These are phyloP conservation scores for Mobula hypostoma DNA, from an alignment of 2,113 vertebrate genomes.

Conservation along the genomic window DNA sequence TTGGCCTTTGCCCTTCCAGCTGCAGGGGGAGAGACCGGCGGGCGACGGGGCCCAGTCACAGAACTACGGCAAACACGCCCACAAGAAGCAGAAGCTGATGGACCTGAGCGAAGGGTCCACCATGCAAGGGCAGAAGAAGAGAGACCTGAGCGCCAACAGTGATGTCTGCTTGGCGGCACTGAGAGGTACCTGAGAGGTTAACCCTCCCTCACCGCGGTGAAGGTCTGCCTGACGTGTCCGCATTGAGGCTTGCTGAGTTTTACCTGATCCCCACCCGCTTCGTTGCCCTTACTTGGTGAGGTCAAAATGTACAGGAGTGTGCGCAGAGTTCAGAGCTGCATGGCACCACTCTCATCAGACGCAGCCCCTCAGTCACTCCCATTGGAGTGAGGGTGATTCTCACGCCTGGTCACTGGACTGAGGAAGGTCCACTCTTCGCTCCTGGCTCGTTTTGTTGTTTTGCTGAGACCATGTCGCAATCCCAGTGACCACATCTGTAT, in stretches of 20 bases:
- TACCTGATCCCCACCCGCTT: not conserved
- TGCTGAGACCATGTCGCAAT: too few species aligned
- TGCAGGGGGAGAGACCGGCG: constrained; percentile 43
- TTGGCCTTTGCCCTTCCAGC: not conserved
- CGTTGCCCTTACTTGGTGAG: not conserved
- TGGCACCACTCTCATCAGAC: too few species aligned
- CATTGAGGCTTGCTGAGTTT: not conserved
- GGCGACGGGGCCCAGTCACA: not conserved
- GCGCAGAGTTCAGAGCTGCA: too few species aligned
- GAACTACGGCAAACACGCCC: constrained; percentile 49
- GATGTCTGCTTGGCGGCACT: constrained; percentile 71
- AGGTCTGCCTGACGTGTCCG: not conserved
- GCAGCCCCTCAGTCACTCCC: too few species aligned
- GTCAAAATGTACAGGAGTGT: too few species aligned
- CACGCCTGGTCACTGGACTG: too few species aligned
- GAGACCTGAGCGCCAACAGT: constrained; percentile 67
- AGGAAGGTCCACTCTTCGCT: too few species aligned
- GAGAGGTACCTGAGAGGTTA: constrained; percentile 53
- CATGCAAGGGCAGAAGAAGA: constrained; percentile 59
- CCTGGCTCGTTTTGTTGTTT: too few species aligned
- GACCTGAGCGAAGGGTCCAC: constrained; percentile 42
- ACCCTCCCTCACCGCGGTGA: not conserved
- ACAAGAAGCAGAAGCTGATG: constrained; percentile 52
- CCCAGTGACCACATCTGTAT: too few species aligned
- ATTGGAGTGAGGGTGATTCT: too few species aligned